phyloP scores from a whole-genome alignment of 2,797 vertebrate species.

The Chelon auratus region DNA sequence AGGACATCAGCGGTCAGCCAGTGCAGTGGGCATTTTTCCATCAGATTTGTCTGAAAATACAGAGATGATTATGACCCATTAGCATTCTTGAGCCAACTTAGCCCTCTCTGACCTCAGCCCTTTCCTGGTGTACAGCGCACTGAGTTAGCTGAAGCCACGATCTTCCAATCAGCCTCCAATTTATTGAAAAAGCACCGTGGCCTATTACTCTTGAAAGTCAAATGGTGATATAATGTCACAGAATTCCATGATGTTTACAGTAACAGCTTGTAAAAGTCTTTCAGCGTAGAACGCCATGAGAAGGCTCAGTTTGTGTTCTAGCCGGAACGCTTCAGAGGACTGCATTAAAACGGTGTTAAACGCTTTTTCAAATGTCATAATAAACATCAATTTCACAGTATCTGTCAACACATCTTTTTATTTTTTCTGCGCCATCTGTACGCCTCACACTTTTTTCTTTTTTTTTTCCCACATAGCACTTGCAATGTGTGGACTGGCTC shows the following conservation, averaged over 20 bases:
- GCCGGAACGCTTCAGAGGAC: background rate
- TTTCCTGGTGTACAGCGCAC: constrained; percentile 9
- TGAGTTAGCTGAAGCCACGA: constrained; percentile 1
- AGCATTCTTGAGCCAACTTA: constrained; percentile 56
- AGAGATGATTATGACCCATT: constrained; percentile 67
- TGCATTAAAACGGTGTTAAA: constrained; percentile 23
- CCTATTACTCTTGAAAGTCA: constrained; percentile 24
- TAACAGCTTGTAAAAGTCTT: constrained; percentile 23
- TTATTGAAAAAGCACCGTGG: constrained; percentile 32
- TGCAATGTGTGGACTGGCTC: constrained; percentile 41
- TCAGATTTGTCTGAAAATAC: constrained; percentile 70
- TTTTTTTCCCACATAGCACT: constrained; percentile 10
- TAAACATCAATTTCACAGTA: constrained; percentile 29
- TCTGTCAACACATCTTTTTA: constrained; percentile 24
- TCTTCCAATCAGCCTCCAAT: constrained; percentile 22
- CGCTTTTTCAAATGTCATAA: constrained; percentile 23
- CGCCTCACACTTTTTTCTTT: constrained; percentile 42
- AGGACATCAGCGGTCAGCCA: constrained; percentile 76
- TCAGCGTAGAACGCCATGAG: constrained; percentile 14
- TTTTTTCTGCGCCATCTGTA: constrained; percentile 42
- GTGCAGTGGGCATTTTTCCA: constrained; percentile 53
- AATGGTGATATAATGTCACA: constrained; percentile 6
- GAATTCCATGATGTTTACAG: constrained; percentile 18
- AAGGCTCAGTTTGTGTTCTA: constrained; percentile 19
- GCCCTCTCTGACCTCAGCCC: constrained; percentile 38